phyloP scores from a whole-genome alignment of 2,113 vertebrate genomes.

The human region GRCh38 chr4:38247501-38248000 shows the following conservation, averaged over 20 bases:
- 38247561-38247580: not conserved
- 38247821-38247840: not conserved
- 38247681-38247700: not conserved
- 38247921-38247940: not conserved
- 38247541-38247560: not conserved
- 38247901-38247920: not conserved
- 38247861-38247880: not conserved
- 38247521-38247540: not conserved
- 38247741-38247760: not conserved
- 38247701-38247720: not conserved
- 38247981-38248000: not conserved
- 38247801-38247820: not conserved
- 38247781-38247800: conserved; percentile 16
- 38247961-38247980: not conserved
- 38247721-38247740: not conserved
- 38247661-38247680: not conserved
- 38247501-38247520: not conserved
- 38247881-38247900: not conserved
- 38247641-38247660: not conserved
- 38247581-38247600: not conserved
- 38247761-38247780: not conserved
- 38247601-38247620: not conserved
- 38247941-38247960: not conserved
- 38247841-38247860: not conserved
- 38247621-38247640: not conserved